Conservation (phyloP, 2,888 invertebrate genomes). For the Andrena bicolor region DNA sequence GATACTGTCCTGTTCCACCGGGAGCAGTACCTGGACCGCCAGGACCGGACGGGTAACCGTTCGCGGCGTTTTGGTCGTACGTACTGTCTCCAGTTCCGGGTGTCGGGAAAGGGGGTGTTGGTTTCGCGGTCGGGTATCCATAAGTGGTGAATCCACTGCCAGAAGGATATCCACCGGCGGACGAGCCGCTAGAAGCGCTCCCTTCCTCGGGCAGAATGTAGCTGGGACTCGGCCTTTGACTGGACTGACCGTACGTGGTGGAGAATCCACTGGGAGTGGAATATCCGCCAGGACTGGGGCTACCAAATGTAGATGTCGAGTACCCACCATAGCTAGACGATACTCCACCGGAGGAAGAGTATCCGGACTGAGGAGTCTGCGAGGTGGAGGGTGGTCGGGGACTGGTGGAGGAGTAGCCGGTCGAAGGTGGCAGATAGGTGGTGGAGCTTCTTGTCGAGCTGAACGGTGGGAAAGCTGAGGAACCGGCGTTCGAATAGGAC, state of each 20-base stretch:
- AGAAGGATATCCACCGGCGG: slow-evolving; percentile 64
- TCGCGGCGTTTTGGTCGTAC: background rate
- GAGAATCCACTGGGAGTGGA: slow-evolving; percentile 66
- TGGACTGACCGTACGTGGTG: slow-evolving; percentile 70
- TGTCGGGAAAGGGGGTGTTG: slow-evolving; percentile 56
- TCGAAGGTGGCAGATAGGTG: slow-evolving; percentile 61
- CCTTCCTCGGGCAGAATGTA: slow-evolving; percentile 65
- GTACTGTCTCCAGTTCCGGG: background rate
- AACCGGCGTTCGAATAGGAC: slow-evolving; percentile 63
- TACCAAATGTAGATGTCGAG: slow-evolving; percentile 1
- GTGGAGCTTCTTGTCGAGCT: slow-evolving; percentile 76
- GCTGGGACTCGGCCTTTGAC: slow-evolving; percentile 65
- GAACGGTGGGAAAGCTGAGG: slow-evolving; percentile 77
- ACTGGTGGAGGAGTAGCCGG: slow-evolving; percentile 37
- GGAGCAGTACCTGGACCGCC: slow-evolving; percentile 44
- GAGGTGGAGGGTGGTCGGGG: slow-evolving; percentile 32
- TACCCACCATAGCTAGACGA: slow-evolving; percentile 39
- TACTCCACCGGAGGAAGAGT: slow-evolving; percentile 14
- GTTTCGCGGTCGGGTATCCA: slow-evolving; percentile 77
- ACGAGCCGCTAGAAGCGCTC: slow-evolving; percentile 44
- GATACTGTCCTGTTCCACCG: slow-evolving; percentile 15
- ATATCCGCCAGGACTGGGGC: background rate
- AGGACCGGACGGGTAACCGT: slow-evolving; percentile 20
- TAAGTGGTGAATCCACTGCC: slow-evolving; percentile 65
- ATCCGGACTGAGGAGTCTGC: slow-evolving; percentile 16